Conservation (phyloP, 1,140 invertebrate genomes). For the Aphis gossypii region DNA sequence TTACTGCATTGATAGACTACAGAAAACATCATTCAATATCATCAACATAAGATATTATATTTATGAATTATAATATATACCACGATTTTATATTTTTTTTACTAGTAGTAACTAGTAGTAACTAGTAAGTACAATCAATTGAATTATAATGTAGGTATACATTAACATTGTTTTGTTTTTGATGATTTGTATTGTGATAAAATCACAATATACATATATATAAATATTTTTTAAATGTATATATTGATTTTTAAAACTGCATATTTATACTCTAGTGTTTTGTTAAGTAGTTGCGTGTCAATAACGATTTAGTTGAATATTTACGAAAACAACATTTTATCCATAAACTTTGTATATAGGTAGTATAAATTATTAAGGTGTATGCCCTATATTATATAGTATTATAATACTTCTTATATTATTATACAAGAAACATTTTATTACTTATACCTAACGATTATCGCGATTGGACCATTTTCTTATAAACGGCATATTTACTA, state of each 20-base stretch:
- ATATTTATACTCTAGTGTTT: neutral
- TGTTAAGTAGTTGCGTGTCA: constrained; percentile 30
- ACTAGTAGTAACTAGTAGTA: neutral
- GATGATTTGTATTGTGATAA: too few species aligned
- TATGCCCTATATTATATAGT: neutral
- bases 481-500: neutral
- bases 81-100: neutral
- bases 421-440: neutral
- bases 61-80: neutral
- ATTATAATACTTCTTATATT: neutral
- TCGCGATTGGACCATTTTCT: neutral
- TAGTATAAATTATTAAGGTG: neutral
- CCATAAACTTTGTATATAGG: neutral
- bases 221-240: neutral
- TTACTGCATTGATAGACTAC: too few species aligned
- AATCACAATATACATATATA: neutral
- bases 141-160: too few species aligned
- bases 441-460: neutral
- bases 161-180: too few species aligned
- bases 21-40: too few species aligned
- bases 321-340: constrained; percentile 27
- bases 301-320: constrained; percentile 34
- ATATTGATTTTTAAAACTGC: constrained; percentile 15
- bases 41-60: too few species aligned
- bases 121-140: neutral